Percentiles rank a stretch among this genome's conserved stretches.
Conservation (phyloP, 2,113 vertebrate genomes). For the Ceyx margarethae region DNA sequence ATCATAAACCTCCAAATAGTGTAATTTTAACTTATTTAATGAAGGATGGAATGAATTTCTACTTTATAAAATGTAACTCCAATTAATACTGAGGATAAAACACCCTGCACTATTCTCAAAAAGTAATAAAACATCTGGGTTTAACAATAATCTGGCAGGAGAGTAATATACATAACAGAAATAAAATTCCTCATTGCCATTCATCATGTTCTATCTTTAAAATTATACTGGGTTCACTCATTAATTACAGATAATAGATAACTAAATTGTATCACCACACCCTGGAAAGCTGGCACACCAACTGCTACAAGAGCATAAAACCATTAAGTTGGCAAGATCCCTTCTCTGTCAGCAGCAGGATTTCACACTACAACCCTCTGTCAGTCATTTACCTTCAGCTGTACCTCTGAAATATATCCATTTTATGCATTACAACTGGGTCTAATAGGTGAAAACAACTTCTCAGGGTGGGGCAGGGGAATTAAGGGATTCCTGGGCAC, state of each 20-base stretch:
- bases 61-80: not conserved
- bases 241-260: conserved; percentile 42
- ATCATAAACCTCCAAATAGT: not conserved
- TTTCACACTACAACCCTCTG: not conserved
- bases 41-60: conserved; percentile 4
- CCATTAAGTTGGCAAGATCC: not conserved
- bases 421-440: fast-evolving
- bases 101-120: not conserved
- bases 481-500: not conserved
- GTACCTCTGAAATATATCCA: not conserved
- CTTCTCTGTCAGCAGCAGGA: not conserved
- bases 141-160: conserved; percentile 13
- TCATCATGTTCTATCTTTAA: not conserved
- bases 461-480: not conserved
- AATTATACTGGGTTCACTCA: fast-evolving
- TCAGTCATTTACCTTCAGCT: conserved; percentile 20
- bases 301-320: not conserved
- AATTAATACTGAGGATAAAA: conserved; percentile 39
- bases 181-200: not conserved
- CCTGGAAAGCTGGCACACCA: not conserved
- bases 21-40: not conserved
- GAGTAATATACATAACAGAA: not conserved
- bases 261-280: not conserved
- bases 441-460: not conserved
- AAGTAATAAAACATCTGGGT: conserved; percentile 37